Evolutionary conservation across 2,113 vertebrate species (phyloP), one percentile per base, ranked within the genome.

Genomic region (Calidris pugnax): DNA sequence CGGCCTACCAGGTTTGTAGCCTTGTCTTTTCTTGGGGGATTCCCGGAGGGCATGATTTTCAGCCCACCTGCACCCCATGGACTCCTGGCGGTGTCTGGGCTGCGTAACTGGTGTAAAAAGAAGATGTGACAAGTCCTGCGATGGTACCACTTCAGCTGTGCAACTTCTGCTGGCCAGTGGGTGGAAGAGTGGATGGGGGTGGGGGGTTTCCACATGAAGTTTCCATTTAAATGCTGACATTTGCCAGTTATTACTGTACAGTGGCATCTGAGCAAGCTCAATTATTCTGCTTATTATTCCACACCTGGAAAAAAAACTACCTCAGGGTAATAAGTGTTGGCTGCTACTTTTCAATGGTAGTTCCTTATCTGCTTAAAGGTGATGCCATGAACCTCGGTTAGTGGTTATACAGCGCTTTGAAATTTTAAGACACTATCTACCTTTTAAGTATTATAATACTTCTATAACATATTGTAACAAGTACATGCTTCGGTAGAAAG

Each of bases 61-160:
- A 84, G 63, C 60, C 55, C 86, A 8, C 41, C 35, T 57, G 47
- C 17, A 39, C 41, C 71, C 53, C 41, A 4, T 30, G 30, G 67
- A 62, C 62, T 73, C 78, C 22, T 5, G 14, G 64, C 1, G 1
- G 27, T 23, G 4, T 19, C 0, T 0, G 19, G n/a, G 59, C 82
- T 43, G 62, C 1, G 1, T 28, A 43, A 45, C 23, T 22, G 1
- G 1, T 63, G 45, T 45, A 89, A 43, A 62, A 60, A 76, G 62
- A 48, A 87, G 72, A 8, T 77, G 66, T 66, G 86, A 48, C 32
- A 26, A 43, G 51, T 37, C 50, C 56, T 74, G 60, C 5, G 3
- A 16, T 26, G 73, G 59, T 18, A 63, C 43, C 30, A 9, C 55
- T 78, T 55, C 2, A 81, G 76, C 64, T n/a, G 39, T 27, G 55